Percentiles rank a stretch among this genome's conserved stretches.
These are phyloP conservation scores for Uloborus plumipes DNA, from an alignment of 2,888 invertebrate genomes.

Conservation along the genomic window DNA sequence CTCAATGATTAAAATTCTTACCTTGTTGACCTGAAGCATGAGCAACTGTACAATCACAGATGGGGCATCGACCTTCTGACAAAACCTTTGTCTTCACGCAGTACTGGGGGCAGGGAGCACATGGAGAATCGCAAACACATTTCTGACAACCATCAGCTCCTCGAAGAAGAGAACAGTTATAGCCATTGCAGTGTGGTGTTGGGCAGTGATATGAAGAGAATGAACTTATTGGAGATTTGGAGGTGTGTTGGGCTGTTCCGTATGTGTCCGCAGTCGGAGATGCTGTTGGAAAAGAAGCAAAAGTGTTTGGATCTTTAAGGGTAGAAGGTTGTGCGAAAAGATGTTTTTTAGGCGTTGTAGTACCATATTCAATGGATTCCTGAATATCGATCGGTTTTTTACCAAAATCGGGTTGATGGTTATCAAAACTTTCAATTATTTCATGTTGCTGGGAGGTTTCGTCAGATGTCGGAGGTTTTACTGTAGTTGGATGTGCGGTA, in stretches of 20 bases:
- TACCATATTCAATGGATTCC: conserved; percentile 19
- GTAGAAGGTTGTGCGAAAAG: conserved; percentile 3
- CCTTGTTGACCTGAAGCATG: conserved; percentile 9
- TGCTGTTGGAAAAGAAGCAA: conserved; percentile 55
- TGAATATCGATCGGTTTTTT: conserved; percentile 32
- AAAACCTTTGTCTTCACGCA: conserved; percentile 60
- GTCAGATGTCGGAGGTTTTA: neutral
- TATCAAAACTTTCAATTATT: conserved; percentile 46
- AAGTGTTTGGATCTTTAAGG: conserved; percentile 20
- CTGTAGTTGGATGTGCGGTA: conserved; percentile 3
- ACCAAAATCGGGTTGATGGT: conserved; percentile 38
- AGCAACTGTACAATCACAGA: conserved; percentile 51
- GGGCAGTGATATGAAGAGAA: conserved; percentile 54
- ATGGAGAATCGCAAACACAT: conserved; percentile 58
- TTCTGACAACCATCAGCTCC: conserved; percentile 59
- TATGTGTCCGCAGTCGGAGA: conserved; percentile 51
- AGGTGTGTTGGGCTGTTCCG: neutral
- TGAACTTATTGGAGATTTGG: conserved; percentile 16
- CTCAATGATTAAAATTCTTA: neutral
- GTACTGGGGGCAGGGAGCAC: conserved; percentile 55
- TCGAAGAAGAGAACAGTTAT: conserved; percentile 54
- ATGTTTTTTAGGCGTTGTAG: conserved; percentile 25
- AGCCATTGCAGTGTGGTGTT: conserved; percentile 61
- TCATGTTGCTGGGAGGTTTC: conserved; percentile 4
- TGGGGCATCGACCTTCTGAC: conserved; percentile 54